These are phyloP conservation scores for Daboia siamensis DNA, from an alignment of 2,113 vertebrate genomes.

Conservation along the genomic window DNA sequence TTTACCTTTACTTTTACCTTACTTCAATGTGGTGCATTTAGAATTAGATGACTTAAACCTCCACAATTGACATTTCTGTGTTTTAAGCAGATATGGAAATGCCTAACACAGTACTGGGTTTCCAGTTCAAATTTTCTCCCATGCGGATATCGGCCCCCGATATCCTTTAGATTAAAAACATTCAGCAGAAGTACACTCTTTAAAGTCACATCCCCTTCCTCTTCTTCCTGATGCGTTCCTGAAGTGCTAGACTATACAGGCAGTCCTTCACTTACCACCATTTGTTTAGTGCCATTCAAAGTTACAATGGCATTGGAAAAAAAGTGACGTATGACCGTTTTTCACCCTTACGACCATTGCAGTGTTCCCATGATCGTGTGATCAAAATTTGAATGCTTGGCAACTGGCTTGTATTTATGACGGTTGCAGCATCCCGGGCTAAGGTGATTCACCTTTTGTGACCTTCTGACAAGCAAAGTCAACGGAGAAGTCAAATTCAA, in stretches of 20 bases:
- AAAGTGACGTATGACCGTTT: neutral
- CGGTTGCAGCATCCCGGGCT: neutral
- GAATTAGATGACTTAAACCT: neutral
- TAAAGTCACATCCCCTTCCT: neutral
- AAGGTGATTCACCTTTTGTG: neutral
- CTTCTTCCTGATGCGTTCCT: neutral
- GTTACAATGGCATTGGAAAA: neutral
- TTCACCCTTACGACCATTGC: neutral
- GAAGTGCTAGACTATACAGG: neutral
- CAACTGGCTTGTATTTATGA: neutral
- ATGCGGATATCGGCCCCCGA: neutral
- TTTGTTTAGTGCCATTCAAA: too few species aligned
- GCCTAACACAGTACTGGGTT: neutral
- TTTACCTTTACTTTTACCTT: too few species aligned
- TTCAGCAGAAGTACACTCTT: neutral
- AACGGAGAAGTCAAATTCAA: neutral
- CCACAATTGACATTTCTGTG: neutral
- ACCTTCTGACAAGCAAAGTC: neutral
- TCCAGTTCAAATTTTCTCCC: neutral
- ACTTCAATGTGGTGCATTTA: neutral
- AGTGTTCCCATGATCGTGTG: neutral
- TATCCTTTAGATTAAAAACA: neutral
- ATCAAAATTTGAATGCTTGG: neutral
- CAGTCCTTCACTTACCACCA: too few species aligned
- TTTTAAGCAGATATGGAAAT: neutral